A percentile compares a stretch with the other conserved stretches of the same genome.
phyloP scores from a whole-genome alignment of 1,140 invertebrate genomes.

The Macrosteles quadrilineatus region DNA sequence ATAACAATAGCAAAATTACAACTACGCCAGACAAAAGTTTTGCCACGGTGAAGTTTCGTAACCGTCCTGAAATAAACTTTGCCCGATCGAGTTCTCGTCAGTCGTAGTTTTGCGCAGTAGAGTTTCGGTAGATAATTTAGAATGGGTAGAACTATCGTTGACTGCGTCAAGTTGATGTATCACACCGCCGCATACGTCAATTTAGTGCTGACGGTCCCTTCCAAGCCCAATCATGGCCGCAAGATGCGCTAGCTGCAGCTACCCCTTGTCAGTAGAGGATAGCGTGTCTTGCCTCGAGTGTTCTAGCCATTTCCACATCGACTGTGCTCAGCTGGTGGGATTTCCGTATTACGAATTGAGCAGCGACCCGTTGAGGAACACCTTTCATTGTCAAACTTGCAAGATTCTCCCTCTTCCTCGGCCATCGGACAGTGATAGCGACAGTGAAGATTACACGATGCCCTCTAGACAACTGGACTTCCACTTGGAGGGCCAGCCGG shows the following conservation, averaged over 20 bases:
- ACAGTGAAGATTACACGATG: neutral
- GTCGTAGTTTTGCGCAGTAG: conserved; percentile 24
- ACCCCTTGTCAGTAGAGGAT: neutral
- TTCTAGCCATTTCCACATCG: conserved; percentile 15
- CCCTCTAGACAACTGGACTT: conserved; percentile 2
- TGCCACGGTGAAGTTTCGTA: too few relatives aligned
- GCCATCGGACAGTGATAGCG: neutral
- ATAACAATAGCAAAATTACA: too few relatives aligned
- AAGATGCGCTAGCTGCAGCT: conserved; percentile 14
- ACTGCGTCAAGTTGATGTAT: conserved; percentile 3
- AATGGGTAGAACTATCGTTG: conserved; percentile 1
- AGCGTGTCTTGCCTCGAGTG: neutral
- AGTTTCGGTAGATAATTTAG: neutral
- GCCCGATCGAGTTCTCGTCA: neutral
- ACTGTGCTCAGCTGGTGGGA: conserved; percentile 9
- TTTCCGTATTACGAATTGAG: conserved; percentile 18
- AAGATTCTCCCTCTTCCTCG: neutral
- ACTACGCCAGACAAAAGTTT: too few relatives aligned
- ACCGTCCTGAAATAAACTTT: too few relatives aligned
- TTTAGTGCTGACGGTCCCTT: neutral
- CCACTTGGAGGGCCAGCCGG: neutral
- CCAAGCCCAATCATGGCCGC: neutral
- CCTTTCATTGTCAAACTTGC: conserved; percentile 8
- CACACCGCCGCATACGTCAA: conserved; percentile 13
- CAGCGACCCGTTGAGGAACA: neutral